phyloP scores from a whole-genome alignment of 2,888 invertebrate species.

The Allolobophora icterica region DNA sequence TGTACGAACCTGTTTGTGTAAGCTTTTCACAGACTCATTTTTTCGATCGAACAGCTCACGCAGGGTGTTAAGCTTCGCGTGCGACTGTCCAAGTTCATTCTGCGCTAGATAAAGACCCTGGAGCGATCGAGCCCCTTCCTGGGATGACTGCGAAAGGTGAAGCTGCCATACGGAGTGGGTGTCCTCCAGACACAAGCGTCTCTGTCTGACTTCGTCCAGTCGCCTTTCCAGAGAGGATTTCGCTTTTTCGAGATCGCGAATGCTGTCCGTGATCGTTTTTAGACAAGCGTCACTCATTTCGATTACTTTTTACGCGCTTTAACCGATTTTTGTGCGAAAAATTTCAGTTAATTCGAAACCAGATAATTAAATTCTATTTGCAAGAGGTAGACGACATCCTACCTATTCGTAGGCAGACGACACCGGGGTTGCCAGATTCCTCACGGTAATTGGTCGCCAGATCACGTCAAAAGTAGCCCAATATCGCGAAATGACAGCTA shows the following conservation, averaged over 20 bases:
- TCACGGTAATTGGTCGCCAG: too few species aligned
- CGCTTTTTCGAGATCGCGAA: neutral
- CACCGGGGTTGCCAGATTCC: too few species aligned
- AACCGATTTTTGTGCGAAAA: neutral
- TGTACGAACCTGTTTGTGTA: constrained; percentile 12
- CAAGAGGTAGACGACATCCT: neutral
- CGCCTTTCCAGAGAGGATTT: neutral
- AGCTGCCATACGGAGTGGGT: constrained; percentile 13
- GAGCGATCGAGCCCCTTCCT: neutral
- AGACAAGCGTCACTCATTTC: constrained; percentile 14
- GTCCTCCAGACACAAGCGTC: neutral
- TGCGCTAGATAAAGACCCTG: neutral
- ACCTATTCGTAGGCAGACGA: neutral
- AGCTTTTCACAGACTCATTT: neutral
- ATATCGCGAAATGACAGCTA: too few species aligned
- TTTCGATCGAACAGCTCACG: constrained; percentile 18
- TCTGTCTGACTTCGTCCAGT: neutral
- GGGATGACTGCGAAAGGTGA: constrained; percentile 2
- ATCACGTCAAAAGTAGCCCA: too few species aligned
- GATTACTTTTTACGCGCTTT: neutral
- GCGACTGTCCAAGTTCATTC: neutral
- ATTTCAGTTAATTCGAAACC: neutral
- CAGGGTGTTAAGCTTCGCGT: neutral
- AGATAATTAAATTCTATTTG: neutral
- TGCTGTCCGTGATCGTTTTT: neutral